phyloP scores from a whole-genome alignment of 2,113 vertebrate genomes.

The Ammodytes dubius region DNA sequence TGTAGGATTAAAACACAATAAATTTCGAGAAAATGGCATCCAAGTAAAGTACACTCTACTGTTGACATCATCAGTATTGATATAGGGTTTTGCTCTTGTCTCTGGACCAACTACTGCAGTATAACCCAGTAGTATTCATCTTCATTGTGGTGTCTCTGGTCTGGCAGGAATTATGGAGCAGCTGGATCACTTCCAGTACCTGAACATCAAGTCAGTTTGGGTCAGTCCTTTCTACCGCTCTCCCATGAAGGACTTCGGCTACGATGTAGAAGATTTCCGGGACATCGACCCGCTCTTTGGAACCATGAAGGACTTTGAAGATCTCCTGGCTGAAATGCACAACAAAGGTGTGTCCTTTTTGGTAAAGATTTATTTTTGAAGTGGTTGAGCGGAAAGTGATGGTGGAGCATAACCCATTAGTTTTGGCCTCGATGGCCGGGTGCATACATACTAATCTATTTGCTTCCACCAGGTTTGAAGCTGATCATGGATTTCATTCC shows the following conservation, averaged over 20 bases:
- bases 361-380: neutral
- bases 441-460: neutral
- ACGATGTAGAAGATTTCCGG: conserved; percentile 93
- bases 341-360: conserved; percentile 85
- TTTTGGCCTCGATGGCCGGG: neutral
- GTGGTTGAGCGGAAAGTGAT: too few species aligned
- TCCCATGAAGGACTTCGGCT: conserved; percentile 91
- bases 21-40: too few species aligned
- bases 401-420: neutral
- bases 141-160: neutral
- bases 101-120: neutral
- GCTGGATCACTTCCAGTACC: conserved; percentile 88
- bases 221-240: conserved; percentile 94
- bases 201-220: conserved; percentile 94
- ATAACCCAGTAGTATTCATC: neutral
- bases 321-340: conserved; percentile 90
- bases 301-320: conserved; percentile 94
- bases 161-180: conserved; percentile 90
- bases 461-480: conserved; percentile 88
- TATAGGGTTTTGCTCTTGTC: neutral
- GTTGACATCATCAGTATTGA: neutral
- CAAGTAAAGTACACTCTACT: neutral
- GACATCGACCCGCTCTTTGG: conserved; percentile 93
- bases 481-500: conserved; percentile 97
- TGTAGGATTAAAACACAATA: neutral